A percentile compares a stretch with the other conserved stretches of the same genome.
Evolutionary conservation across 2,113 vertebrate species (phyloP).

Genomic region (Coryphaenoides rupestris): DNA sequence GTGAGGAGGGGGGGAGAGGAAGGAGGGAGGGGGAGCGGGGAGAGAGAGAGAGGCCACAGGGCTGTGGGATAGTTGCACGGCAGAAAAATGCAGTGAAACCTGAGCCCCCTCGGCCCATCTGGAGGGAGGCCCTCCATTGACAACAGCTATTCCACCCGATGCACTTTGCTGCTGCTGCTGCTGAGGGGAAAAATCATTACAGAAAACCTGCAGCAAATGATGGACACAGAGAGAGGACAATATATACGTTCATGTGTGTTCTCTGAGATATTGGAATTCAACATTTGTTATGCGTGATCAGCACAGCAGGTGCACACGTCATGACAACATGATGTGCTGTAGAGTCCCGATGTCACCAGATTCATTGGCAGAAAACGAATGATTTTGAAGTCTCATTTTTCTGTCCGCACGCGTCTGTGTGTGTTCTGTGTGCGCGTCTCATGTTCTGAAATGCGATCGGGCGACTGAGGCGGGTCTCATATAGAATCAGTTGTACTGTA

Average conservation of each 20-base stretch:
- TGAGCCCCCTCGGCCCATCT: slow-evolving; percentile 71
- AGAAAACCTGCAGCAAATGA: slow-evolving; percentile 45
- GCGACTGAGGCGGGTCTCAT: too few species aligned
- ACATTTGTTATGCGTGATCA: background rate
- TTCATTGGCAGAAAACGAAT: too few species aligned
- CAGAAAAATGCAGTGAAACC: slow-evolving; percentile 74
- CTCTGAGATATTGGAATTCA: slow-evolving; percentile 31
- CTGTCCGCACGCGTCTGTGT: too few species aligned
- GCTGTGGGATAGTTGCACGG: slow-evolving; percentile 23
- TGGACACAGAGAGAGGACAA: too few species aligned
- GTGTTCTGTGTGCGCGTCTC: too few species aligned
- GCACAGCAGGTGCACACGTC: slow-evolving; percentile 30
- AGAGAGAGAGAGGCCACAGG: slow-evolving; percentile 15
- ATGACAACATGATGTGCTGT: too few species aligned
- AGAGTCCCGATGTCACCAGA: background rate
- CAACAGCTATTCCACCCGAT: slow-evolving; percentile 71
- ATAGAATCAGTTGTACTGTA: too few species aligned
- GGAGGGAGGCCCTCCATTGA: slow-evolving; percentile 69
- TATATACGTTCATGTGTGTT: slow-evolving; percentile 58
- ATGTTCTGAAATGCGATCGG: too few species aligned
- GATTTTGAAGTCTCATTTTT: background rate
- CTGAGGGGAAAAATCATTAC: slow-evolving; percentile 63
- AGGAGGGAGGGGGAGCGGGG: slow-evolving; percentile 4
- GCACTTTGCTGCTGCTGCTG: slow-evolving; percentile 71
- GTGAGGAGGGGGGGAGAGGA: slow-evolving; percentile 7